Base-by-base conservation (phyloP, 1,140 invertebrate species). In the Pseudomyrmex pallidus region DNA sequence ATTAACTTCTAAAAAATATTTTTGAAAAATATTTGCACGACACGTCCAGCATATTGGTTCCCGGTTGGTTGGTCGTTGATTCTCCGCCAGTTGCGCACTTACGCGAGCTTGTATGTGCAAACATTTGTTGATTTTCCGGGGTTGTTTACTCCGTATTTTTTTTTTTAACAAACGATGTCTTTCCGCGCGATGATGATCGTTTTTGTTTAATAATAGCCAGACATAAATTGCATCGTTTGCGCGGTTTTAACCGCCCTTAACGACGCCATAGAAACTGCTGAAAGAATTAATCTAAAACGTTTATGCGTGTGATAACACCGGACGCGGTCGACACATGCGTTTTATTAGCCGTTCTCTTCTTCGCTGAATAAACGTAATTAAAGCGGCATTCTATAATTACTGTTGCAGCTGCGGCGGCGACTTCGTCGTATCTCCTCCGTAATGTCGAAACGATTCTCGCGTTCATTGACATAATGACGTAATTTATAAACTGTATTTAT, bases 281-380 rank as follows among this genome's bases (percentile, higher is more conserved):
- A 83, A 83, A 83, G 82, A 83, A 78, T 83, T 66, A 59, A 83
- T 83, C 46, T 74, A 74, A 52, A 73, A 82, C 78, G 68, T 74
- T 64, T 74, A 46, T 82, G 54, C 22, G 66, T 59, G 54, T 72
- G 64, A 78, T 57, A 59, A 20, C 52, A 22, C 54, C 66, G 54
- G 66, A 77, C 62, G 35, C 12, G 13, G 10, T 17, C 35, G 52
- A 46, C 46, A 70, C 50, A 68, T 61, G 44, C 44, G 35, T 48
- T 78, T 78, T 70, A 78, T 80, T 50, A 59, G 20, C 64, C 57
- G 15, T 20, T 72, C 20, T 80, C 52, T 78, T 68, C 22, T 78
- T 68, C 22, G 15, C 46, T 44, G 35, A 80, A 59, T 80, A 70
- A 70, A 70, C 13, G 35, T 67, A 78, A 78, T 78, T 78, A 80